Conservation (phyloP, 2,113 vertebrate species). For the Aldabrachelys gigantea region DNA sequence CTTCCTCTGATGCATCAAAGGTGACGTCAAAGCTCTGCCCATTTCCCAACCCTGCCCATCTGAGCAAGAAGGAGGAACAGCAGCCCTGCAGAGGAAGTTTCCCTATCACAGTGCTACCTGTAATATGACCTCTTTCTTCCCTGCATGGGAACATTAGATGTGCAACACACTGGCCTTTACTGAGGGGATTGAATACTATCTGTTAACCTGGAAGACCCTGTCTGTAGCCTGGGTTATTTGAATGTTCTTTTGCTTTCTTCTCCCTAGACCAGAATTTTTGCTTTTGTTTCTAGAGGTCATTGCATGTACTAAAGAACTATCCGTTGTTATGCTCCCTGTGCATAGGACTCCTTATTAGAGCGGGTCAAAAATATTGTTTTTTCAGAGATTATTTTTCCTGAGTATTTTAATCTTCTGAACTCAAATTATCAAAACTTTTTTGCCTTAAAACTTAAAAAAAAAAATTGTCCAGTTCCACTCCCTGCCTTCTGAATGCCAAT, state of each 20-base stretch:
- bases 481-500: background rate
- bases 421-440: background rate
- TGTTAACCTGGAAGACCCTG: background rate
- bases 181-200: background rate
- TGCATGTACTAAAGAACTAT: background rate
- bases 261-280: background rate
- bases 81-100: background rate
- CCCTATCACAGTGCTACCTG: background rate
- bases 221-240: background rate
- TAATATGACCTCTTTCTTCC: background rate
- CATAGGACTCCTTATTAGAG: background rate
- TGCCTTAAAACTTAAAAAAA: background rate
- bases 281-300: background rate
- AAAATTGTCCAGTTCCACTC: background rate
- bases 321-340: background rate
- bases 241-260: background rate
- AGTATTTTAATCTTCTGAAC: background rate
- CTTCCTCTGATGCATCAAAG: background rate
- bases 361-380: background rate
- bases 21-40: background rate
- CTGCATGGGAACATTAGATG: background rate
- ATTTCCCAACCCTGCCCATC: no score
- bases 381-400: background rate
- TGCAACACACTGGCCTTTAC: background rate
- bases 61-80: background rate